These are phyloP conservation scores for Fistularia commersonii DNA, from an alignment of 2,797 vertebrate species.

Conservation along the genomic window DNA sequence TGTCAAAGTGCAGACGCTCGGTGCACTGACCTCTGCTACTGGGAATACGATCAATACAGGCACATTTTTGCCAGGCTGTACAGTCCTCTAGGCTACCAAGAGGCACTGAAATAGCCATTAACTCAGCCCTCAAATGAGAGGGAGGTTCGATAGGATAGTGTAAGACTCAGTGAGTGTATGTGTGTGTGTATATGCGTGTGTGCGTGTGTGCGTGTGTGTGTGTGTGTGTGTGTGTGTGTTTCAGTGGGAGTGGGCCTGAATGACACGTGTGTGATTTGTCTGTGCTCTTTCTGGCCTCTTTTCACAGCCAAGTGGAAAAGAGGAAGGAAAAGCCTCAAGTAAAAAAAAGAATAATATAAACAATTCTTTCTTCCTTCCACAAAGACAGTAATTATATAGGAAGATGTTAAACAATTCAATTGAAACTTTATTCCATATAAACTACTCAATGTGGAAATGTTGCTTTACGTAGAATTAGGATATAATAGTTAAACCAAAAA, in stretches of 20 bases:
- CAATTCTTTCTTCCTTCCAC: too few species aligned
- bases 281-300: constrained; percentile 1
- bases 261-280: background rate
- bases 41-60: constrained; percentile 59
- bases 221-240: constrained; percentile 8
- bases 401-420: too few species aligned
- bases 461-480: too few species aligned
- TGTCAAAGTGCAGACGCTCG: constrained; percentile 19
- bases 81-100: constrained; percentile 47
- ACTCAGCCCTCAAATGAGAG: constrained; percentile 49
- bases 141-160: constrained; percentile 45
- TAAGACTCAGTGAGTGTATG: constrained; percentile 2
- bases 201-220: constrained; percentile 8
- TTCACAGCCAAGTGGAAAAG: constrained; percentile 25
- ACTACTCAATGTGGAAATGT: too few species aligned
- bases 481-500: too few species aligned
- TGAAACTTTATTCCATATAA: too few species aligned
- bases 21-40: constrained; percentile 38
- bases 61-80: constrained; percentile 47
- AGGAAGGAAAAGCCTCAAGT: constrained; percentile 25
- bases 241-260: constrained; percentile 20
- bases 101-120: constrained; percentile 57
- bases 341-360: constrained; percentile 11
- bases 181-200: constrained; percentile 8
- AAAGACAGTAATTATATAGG: too few species aligned